phyloP scores from a whole-genome alignment of 2,888 invertebrate genomes.

The Lasioglossum figueresi region DNA sequence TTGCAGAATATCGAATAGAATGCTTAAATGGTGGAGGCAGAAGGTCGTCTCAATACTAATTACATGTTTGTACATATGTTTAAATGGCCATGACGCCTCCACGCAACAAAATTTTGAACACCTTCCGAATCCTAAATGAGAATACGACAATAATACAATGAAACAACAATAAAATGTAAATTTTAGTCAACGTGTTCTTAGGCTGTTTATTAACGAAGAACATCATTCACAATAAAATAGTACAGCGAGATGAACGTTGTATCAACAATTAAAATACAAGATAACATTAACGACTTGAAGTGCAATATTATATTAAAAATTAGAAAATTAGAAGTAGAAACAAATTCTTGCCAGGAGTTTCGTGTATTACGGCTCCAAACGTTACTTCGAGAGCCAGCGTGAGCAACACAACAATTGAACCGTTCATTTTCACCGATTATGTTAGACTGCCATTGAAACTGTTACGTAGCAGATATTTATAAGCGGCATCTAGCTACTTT shows the following conservation, averaged over 20 bases:
- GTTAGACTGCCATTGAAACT: slow-evolving; percentile 7
- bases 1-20: not conserved
- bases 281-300: not conserved
- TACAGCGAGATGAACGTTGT: not conserved
- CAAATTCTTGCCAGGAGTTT: slow-evolving; percentile 28
- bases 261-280: not conserved
- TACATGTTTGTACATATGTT: not conserved
- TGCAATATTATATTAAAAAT: not conserved
- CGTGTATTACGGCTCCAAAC: not conserved
- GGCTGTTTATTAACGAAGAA: not conserved
- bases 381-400: slow-evolving; percentile 1
- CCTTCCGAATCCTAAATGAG: too few species aligned
- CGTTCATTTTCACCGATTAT: slow-evolving; percentile 25
- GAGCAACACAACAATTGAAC: not conserved
- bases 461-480: slow-evolving; percentile 14
- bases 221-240: not conserved
- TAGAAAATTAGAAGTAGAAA: not conserved
- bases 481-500: not conserved
- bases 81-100: not conserved
- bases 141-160: not conserved
- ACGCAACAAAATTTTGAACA: not conserved
- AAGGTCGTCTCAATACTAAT: not conserved
- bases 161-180: not conserved
- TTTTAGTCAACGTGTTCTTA: not conserved
- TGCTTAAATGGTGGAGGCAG: not conserved